Base-by-base conservation (phyloP, 2,797 vertebrate species). In the Acropternis orthonyx region DNA sequence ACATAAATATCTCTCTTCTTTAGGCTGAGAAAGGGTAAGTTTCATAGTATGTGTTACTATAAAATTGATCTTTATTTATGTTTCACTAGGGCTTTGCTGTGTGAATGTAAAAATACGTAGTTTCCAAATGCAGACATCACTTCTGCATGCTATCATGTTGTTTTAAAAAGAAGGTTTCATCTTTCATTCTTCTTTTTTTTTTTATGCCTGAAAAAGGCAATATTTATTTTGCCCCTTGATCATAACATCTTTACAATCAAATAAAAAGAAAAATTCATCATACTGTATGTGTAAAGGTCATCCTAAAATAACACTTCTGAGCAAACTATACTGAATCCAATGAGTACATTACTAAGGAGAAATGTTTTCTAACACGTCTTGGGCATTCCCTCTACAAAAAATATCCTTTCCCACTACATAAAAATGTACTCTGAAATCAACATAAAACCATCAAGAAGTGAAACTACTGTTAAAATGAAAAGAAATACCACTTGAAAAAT, bases 211-310 rank as follows among this genome's bases (percentile, higher is more conserved):
- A 83, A 96, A 97, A 95, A 93, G 56, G 72, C 69, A 94, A 81
- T 96, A 92, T 90, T 97, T 96, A 94, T 85, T 96, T 96, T 97
- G 54, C 89, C 48, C 86, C 81, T 97, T 97, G 96, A 96, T 96
- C 91, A 92, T 95, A 96, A 95, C 61, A 88, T 96, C 93, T 97
- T 97, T 97, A 96, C 68, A 97, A 96, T 95, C 83, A 97, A 97
- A 97, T 97, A 97, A 97, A 89, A 97, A 87, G 89, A 96, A 97
- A 97, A 97, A 94, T 91, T 95, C 95, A 96, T 97, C 87, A 93
- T 90, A 89, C 58, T 61, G 37, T 95, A 92, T 78, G 71, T 89
- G 78, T 58, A 97, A 97, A 97, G 82, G 89, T 98, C 93, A 96
- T 75, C 54, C 78, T 96, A 94, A 98, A 97, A 95, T 97, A 89